A percentile compares a stretch with the other conserved stretches of the same genome.
Conservation (phyloP, 2,888 invertebrate genomes). For the Barypeithes pellucidus region DNA sequence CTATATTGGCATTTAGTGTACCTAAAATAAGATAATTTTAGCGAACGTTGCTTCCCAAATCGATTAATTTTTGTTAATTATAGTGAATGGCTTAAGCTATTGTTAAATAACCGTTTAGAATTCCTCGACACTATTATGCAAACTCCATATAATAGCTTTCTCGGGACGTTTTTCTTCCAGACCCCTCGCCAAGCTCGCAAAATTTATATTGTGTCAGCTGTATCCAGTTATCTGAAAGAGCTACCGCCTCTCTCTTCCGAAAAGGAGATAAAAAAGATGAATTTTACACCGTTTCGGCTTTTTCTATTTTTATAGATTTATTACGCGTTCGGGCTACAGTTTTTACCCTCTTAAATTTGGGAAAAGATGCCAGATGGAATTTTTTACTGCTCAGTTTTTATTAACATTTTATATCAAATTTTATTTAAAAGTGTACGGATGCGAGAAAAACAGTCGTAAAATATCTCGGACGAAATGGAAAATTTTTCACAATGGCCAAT, state of each 20-base stretch:
- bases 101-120: background rate
- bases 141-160: constrained; percentile 32
- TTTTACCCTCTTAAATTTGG: constrained; percentile 45
- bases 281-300: constrained; percentile 54
- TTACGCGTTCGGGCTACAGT: constrained; percentile 47
- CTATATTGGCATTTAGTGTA: no score
- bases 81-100: no score
- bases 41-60: no score
- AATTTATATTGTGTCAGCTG: constrained; percentile 55
- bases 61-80: no score
- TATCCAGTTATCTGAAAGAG: constrained; percentile 54
- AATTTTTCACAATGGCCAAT: background rate
- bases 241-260: constrained; percentile 49
- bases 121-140: constrained; percentile 21
- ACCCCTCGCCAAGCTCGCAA: constrained; percentile 38
- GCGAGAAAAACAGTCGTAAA: constrained; percentile 25
- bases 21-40: no score
- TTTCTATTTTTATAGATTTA: constrained; percentile 54
- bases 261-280: constrained; percentile 52
- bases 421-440: constrained; percentile 29
- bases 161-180: constrained; percentile 28
- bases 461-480: constrained; percentile 12
- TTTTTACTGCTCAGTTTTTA: constrained; percentile 42
- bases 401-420: constrained; percentile 36
- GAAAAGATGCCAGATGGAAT: constrained; percentile 46